A percentile compares a stretch with the other conserved stretches of the same genome.
Evolutionary conservation across 2,113 vertebrate species (phyloP).

Genomic region (Oncorhynchus kisutch): DNA sequence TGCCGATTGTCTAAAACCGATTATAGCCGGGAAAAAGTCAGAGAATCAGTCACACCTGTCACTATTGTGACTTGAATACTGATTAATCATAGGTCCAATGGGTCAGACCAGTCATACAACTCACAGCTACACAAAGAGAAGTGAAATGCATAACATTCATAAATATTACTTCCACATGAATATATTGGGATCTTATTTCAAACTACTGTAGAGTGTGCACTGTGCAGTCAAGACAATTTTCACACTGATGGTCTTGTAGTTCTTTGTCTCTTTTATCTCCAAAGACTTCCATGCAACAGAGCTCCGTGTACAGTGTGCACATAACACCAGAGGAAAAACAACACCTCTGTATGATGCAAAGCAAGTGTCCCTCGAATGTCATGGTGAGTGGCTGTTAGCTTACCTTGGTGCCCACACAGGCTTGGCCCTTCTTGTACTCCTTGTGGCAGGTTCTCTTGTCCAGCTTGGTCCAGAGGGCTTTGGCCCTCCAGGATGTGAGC

Average conservation of each 20-base stretch:
- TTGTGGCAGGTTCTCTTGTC: constrained; percentile 91
- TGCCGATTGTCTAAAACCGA: neutral
- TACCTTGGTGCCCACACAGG: constrained; percentile 87
- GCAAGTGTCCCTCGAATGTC: too few species aligned
- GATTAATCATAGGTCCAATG: neutral
- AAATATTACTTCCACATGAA: too few species aligned
- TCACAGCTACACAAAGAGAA: neutral
- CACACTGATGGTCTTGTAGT: neutral
- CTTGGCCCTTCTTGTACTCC: constrained; percentile 87
- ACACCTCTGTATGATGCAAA: neutral
- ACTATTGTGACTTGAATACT: neutral
- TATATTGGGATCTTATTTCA: neutral
- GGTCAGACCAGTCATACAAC: neutral
- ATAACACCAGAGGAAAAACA: neutral
- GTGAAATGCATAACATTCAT: too few species aligned
- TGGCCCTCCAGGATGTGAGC: constrained; percentile 93
- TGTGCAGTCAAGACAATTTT: neutral
- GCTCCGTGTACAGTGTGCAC: neutral
- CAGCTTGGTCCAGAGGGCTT: constrained; percentile 96
- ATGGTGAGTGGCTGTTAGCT: constrained; percentile 27
- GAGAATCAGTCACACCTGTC: neutral
- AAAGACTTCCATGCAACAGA: constrained; percentile 7
- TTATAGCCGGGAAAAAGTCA: neutral
- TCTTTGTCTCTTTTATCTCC: neutral
- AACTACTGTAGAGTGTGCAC: neutral